A percentile compares a stretch with the other conserved stretches of the same genome.
Evolutionary conservation across 2,797 vertebrate genomes (phyloP).

Genomic region (Pyrocephalus nanus): DNA sequence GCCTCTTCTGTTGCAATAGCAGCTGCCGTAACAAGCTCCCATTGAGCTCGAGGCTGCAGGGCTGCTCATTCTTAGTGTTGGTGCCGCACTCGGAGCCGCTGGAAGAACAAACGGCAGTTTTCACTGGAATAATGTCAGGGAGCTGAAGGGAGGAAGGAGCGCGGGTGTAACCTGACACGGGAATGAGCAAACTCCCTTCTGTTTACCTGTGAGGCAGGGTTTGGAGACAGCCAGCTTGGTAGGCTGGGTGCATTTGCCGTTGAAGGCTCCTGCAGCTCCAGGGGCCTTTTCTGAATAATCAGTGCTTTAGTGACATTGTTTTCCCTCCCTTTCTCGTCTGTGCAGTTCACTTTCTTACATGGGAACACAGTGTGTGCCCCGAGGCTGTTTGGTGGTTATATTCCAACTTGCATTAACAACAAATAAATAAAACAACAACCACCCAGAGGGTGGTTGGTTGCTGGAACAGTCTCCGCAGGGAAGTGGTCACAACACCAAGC

Average conservation of each 20-base stretch:
- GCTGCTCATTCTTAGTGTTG: background rate
- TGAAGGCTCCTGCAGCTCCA: constrained; percentile 24
- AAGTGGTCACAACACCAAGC: background rate
- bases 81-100: background rate
- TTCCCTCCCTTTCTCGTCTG: background rate
- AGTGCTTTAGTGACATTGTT: background rate
- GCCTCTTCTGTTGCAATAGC: rapidly evolving
- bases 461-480: background rate
- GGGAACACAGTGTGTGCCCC: background rate
- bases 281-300: background rate
- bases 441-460: background rate
- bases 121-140: background rate
- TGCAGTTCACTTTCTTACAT: background rate
- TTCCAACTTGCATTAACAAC: background rate
- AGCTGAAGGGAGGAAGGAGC: background rate
- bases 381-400: background rate
- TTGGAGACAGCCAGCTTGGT: background rate
- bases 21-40: background rate
- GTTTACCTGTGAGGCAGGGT: constrained; percentile 77
- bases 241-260: constrained; percentile 11
- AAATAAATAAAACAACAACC: background rate
- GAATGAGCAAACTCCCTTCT: constrained; percentile 49
- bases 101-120: rapidly evolving
- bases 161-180: constrained; percentile 57
- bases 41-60: rapidly evolving